A percentile compares a stretch with the other conserved stretches of the same genome.
phyloP scores from a whole-genome alignment of 2,797 vertebrate species.

The Sitta carolinensis region DNA sequence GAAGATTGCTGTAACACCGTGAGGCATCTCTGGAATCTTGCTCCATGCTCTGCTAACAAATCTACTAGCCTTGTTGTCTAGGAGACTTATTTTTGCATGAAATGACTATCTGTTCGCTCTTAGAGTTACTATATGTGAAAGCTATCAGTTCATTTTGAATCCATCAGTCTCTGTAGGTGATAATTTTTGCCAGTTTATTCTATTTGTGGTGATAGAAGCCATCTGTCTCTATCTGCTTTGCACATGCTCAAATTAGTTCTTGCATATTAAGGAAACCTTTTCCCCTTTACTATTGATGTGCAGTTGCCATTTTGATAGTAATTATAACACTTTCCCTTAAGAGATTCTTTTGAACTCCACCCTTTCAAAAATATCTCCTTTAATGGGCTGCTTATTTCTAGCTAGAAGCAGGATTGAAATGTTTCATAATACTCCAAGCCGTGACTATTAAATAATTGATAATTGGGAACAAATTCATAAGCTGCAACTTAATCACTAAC shows the following conservation, averaged over 20 bases:
- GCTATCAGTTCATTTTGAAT: background rate
- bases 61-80: background rate
- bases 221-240: slow-evolving; percentile 6
- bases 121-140: background rate
- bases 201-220: slow-evolving; percentile 37
- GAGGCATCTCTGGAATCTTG: background rate
- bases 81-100: background rate
- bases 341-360: background rate
- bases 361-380: background rate
- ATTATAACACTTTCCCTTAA: slow-evolving; percentile 6
- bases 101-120: background rate
- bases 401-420: slow-evolving; percentile 22
- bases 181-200: slow-evolving; percentile 35
- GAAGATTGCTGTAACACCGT: background rate
- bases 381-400: slow-evolving; percentile 25
- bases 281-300: background rate
- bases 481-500: slow-evolving; percentile 5
- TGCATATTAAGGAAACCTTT: background rate
- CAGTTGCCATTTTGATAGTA: slow-evolving; percentile 4
- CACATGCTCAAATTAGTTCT: background rate
- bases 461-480: slow-evolving; percentile 13
- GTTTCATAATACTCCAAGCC: slow-evolving; percentile 17
- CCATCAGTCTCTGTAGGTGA: background rate
- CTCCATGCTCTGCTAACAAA: background rate
- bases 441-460: slow-evolving; percentile 42